Conservation (phyloP, 2,113 vertebrate species). For the Megaleporinus macrocephalus region DNA sequence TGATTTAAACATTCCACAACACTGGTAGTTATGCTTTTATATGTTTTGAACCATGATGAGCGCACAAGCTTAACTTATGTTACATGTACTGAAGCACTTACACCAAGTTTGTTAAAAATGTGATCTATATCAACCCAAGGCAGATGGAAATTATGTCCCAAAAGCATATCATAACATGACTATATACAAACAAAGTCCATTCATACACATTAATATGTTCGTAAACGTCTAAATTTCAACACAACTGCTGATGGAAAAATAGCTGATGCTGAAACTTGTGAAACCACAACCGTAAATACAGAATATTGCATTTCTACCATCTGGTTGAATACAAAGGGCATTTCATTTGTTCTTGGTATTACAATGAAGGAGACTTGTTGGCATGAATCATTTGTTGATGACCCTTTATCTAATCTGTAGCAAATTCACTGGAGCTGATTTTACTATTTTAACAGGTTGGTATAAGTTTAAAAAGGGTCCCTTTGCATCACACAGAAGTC, state of each 20-base stretch:
- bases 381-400: slow-evolving; percentile 48
- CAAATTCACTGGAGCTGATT: slow-evolving; percentile 1
- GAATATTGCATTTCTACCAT: slow-evolving; percentile 51
- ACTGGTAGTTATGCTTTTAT: slow-evolving; percentile 10
- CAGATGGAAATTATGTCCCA: slow-evolving; percentile 41
- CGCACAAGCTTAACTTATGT: slow-evolving; percentile 25
- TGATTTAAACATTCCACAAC: slow-evolving; percentile 37
- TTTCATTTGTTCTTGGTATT: slow-evolving; percentile 27
- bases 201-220: slow-evolving; percentile 40
- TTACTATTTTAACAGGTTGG: not conserved
- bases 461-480: slow-evolving; percentile 44
- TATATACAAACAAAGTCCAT: slow-evolving; percentile 48
- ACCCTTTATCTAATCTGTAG: slow-evolving; percentile 22
- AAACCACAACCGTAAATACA: slow-evolving; percentile 31
- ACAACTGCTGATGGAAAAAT: slow-evolving; percentile 38
- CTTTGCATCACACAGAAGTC: slow-evolving; percentile 62
- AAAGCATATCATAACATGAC: slow-evolving; percentile 46
- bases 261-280: slow-evolving; percentile 8
- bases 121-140: slow-evolving; percentile 42
- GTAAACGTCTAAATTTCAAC: slow-evolving; percentile 35
- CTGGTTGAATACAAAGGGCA: slow-evolving; percentile 30
- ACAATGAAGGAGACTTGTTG: slow-evolving; percentile 33
- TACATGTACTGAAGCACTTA: slow-evolving; percentile 41
- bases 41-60: slow-evolving; percentile 22
- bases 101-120: slow-evolving; percentile 41